These are phyloP conservation scores for Nomada goodeniana DNA, from an alignment of 2,888 invertebrate species.

Conservation along the genomic window DNA sequence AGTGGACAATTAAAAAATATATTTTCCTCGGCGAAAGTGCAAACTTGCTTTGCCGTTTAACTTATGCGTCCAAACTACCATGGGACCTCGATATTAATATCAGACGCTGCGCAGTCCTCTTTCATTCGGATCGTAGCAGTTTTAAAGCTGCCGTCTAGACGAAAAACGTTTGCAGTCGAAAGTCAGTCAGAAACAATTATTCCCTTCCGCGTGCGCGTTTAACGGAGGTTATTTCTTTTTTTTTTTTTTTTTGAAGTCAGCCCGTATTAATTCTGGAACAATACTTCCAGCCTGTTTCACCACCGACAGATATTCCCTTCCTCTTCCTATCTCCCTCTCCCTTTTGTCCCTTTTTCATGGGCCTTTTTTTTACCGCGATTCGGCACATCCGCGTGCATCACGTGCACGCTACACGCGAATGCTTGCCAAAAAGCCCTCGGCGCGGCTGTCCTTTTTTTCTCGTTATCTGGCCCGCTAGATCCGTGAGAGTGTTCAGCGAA, in stretches of 20 bases:
- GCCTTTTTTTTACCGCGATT: constrained; percentile 34
- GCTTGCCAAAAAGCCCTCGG: constrained; percentile 61
- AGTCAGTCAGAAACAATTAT: constrained; percentile 46
- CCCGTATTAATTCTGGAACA: constrained; percentile 56
- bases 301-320: constrained; percentile 33
- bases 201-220: constrained; percentile 20
- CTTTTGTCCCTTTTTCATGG: background rate
- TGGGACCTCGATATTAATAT: too few relatives aligned
- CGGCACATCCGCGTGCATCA: constrained; percentile 48
- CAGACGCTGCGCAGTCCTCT: too few relatives aligned
- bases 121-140: background rate
- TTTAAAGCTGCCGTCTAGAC: constrained; percentile 5
- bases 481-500: constrained; percentile 61
- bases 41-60: too few relatives aligned
- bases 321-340: background rate
- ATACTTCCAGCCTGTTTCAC: constrained; percentile 58
- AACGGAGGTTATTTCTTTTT: constrained; percentile 30
- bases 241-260: background rate
- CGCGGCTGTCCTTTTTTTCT: constrained; percentile 46
- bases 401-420: constrained; percentile 38
- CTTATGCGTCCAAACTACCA: too few relatives aligned
- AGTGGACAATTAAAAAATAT: too few relatives aligned
- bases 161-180: constrained; percentile 6
- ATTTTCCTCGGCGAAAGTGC: too few relatives aligned
- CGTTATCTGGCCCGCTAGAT: constrained; percentile 61